These are phyloP conservation scores for Lasiurus cinereus DNA, from an alignment of 2,113 vertebrate genomes.

Conservation along the genomic window DNA sequence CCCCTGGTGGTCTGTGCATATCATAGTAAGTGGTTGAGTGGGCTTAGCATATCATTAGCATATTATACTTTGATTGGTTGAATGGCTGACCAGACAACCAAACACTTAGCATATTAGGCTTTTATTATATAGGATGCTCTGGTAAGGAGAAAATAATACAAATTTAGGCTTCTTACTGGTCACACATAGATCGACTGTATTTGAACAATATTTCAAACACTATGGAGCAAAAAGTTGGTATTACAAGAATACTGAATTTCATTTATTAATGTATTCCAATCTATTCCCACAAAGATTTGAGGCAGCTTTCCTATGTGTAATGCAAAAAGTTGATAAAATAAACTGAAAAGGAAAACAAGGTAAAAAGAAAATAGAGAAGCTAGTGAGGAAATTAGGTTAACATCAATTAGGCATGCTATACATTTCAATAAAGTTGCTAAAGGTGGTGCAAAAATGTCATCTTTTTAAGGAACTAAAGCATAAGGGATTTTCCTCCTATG, in stretches of 20 bases:
- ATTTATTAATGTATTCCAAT: background rate
- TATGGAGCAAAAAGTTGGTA: background rate
- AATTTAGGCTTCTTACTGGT: background rate
- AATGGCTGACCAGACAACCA: too few relatives aligned
- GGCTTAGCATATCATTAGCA: too few relatives aligned
- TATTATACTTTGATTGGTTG: too few relatives aligned
- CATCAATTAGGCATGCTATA: background rate
- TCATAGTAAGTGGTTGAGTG: too few relatives aligned
- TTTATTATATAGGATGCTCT: background rate
- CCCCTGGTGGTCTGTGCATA: too few relatives aligned
- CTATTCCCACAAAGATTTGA: background rate
- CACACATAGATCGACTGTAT: background rate
- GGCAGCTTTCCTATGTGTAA: background rate
- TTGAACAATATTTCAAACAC: slow-evolving; percentile 5
- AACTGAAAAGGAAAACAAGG: background rate
- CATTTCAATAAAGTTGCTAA: background rate
- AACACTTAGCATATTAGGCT: too few relatives aligned
- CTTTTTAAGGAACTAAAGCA: background rate
- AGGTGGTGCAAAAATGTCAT: background rate
- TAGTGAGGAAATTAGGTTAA: background rate
- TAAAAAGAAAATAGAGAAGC: background rate
- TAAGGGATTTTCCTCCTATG: background rate
- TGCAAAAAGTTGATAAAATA: background rate
- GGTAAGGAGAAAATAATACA: background rate
- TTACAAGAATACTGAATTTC: background rate